phyloP scores from a whole-genome alignment of 2,888 invertebrate genomes.

The Amphipoea lucens region DNA sequence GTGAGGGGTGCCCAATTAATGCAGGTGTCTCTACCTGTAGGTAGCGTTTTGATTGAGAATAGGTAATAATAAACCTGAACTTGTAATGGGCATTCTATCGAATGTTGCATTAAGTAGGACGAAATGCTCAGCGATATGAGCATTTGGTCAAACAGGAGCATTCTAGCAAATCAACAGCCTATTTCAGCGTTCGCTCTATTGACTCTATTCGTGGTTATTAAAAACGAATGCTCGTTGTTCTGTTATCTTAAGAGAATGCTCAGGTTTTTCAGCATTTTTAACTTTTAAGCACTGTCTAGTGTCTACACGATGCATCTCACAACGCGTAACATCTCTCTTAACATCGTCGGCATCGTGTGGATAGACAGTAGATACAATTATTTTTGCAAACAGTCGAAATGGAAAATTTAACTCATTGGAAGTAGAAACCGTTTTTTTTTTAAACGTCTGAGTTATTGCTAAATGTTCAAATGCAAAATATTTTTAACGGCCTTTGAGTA shows the following conservation, averaged over 20 bases:
- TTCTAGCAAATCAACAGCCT: background rate
- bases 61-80: background rate
- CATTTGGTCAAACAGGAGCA: background rate
- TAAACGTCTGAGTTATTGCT: slow-evolving; percentile 12
- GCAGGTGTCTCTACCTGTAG: background rate
- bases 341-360: background rate
- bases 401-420: background rate
- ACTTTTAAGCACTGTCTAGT: background rate
- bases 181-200: no score
- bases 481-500: slow-evolving; percentile 82
- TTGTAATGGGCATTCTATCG: background rate
- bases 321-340: background rate
- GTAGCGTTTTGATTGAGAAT: background rate
- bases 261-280: slow-evolving; percentile 5
- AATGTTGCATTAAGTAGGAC: background rate
- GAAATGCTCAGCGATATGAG: background rate
- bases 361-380: background rate
- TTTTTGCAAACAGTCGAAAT: background rate
- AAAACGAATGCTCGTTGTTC: background rate
- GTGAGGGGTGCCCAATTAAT: background rate
- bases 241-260: slow-evolving; percentile 11
- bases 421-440: slow-evolving; percentile 10
- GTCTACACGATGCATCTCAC: background rate
- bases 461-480: background rate
- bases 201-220: background rate